A percentile compares a stretch with the other conserved stretches of the same genome.
Conservation (phyloP, 2,113 vertebrate genomes). For the Ailuropoda melanoleuca region DNA sequence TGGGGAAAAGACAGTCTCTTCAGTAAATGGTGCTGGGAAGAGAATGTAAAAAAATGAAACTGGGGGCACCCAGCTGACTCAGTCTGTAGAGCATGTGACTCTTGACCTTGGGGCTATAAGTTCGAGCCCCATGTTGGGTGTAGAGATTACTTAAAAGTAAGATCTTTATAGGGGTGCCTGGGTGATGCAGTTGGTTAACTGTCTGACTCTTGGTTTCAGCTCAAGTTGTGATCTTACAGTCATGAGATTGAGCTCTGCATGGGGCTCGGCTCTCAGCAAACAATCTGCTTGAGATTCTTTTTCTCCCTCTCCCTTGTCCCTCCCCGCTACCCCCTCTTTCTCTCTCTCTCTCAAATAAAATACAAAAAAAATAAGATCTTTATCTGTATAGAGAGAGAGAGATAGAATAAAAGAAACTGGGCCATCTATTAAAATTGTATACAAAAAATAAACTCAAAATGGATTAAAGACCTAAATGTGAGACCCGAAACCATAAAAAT, state of each 20-base stretch:
- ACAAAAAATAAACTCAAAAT: background rate
- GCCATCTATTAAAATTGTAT: background rate
- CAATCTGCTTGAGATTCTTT: too few species aligned
- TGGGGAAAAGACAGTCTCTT: background rate
- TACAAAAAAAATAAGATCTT: too few species aligned
- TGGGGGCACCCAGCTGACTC: background rate
- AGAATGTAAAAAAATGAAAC: background rate
- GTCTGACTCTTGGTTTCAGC: too few species aligned
- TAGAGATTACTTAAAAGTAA: background rate
- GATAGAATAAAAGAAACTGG: background rate
- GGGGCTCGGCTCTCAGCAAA: too few species aligned
- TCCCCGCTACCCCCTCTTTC: too few species aligned
- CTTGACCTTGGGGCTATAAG: background rate
- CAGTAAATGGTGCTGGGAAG: background rate
- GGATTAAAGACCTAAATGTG: background rate
- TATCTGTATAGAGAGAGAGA: background rate
- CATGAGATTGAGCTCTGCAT: too few species aligned
- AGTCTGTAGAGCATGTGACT: background rate
- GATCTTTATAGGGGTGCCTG: background rate
- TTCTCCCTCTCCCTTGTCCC: too few species aligned
- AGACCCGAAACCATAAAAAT: background rate
- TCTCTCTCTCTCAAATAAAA: too few species aligned
- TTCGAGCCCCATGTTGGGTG: background rate
- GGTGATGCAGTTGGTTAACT: too few species aligned
- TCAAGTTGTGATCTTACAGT: too few species aligned